Conservation (phyloP, 2,113 vertebrate genomes). For the Oncorhynchus tshawytscha region DNA sequence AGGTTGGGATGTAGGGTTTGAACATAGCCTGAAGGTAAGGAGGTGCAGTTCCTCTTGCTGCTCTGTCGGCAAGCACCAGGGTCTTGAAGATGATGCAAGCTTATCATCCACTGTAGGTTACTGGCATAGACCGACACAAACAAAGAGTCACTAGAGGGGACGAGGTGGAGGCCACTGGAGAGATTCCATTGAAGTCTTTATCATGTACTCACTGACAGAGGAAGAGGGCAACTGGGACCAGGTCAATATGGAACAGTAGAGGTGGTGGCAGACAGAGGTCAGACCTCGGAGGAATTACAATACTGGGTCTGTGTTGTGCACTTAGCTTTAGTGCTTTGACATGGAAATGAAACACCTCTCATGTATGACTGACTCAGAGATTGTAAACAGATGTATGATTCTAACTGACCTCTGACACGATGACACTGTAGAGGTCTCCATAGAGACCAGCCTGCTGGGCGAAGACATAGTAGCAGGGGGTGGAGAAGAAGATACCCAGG, state of each 20-base stretch:
- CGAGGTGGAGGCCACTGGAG: neutral
- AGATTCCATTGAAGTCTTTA: conserved; percentile 25
- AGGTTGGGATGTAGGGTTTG: no score
- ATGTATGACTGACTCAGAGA: neutral
- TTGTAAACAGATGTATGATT: neutral
- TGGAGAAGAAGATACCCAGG: conserved; percentile 84
- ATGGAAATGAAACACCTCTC: neutral
- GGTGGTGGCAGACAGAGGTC: neutral
- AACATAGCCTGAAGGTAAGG: no score
- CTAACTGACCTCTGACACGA: conserved; percentile 75
- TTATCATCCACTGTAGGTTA: conserved; percentile 29
- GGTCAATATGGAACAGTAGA: conserved; percentile 2
- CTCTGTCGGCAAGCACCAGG: no score
- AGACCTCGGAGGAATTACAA: neutral
- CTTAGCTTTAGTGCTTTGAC: neutral
- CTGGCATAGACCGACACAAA: conserved; percentile 47
- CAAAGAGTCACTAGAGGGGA: conserved; percentile 20
- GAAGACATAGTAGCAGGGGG: conserved; percentile 81
- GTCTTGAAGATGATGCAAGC: no score
- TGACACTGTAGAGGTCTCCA: conserved; percentile 85
- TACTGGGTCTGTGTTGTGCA: neutral
- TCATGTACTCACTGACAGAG: conserved; percentile 38
- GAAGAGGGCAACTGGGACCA: neutral
- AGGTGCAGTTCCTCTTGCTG: no score
- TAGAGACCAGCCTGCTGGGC: conserved; percentile 83